Evolutionary conservation across 2,797 vertebrate species (phyloP), one percentile per base, ranked within the genome.

Genomic region (Natrix natrix): DNA sequence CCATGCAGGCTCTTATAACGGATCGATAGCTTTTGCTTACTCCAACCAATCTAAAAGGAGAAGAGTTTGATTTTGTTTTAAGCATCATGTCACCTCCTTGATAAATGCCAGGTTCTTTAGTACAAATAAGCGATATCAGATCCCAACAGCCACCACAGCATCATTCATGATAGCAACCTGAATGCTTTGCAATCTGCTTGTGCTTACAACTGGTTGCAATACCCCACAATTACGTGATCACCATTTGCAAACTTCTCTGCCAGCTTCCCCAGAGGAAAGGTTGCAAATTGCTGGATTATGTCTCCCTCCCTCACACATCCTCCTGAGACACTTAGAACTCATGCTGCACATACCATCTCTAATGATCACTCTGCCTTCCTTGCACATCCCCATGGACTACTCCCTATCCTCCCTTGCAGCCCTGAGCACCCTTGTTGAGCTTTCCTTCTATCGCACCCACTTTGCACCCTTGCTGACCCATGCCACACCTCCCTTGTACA

Each of bases 11-110:
- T 95, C 99, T 97, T 66, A 99, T 98, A 92, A 99, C 99, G 0
- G 99, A 99, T 22, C 99, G 98, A 96, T 99, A 99, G 97, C 98
- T 99, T 97, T 99, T 99, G 97, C 99, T 99, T 94, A 99, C 98
- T 97, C 98, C 98, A 96, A 99, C 98, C 96, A 99, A 98, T 48
- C 99, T 99, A 96, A 95, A 52, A 94, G 94, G 93, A 94, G 59
- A 1, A 13, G 11, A 24, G 10, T 24, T 48, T 83, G 74, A 83
- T n/a, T 69, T 90, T 61, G 57, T 89, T 90, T 66, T n/a, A 48
- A 83, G 74, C 37, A 13, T 83, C 20, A 83, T 48, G 20, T 48
- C 37, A 83, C 10, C 17, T 83, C 20, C 17, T 78, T 78, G 74
- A 83, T 37, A 83, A 48, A 24, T 83, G 4, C 4, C 74, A 24